Evolutionary conservation across 2,888 invertebrate species (phyloP), one percentile per base, ranked within the genome.

Genomic region (Erebia epiphron): DNA sequence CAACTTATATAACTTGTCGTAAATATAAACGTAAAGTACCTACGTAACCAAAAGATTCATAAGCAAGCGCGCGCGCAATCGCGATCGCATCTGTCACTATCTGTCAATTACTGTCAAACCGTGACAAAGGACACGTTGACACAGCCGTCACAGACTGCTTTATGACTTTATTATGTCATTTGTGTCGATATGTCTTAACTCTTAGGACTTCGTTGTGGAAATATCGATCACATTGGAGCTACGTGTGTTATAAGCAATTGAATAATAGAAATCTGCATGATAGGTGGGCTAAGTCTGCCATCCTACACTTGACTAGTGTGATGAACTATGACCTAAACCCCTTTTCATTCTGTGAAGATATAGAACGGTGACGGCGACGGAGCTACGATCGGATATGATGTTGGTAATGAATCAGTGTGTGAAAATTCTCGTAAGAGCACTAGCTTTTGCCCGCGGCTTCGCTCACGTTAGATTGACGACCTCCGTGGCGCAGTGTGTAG

Each of bases 101-200:
- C 81, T 82, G 82, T 85, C 86, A 83, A 78, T 76, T 75, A 69
- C 77, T 80, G 83, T 84, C 85, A 82, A 79, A 78, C 79, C 77
- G 71, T 84, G 86, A 86, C 86, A 86, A 83, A 88, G 82, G 85
- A 84, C 75, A 73, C 66, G 65, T 73, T 75, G 77, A 75, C 71
- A 58, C 16, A 61, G 26, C 74, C 75, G 77, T 73, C 77, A 73
- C 74, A 78, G 80, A 80, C 76, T 58, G 60, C 26, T 57, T 70
- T 74, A 76, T 76, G 75, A 75, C 71, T 69, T 75, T 73, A 75
- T 78, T 77, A 72, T 72, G 72, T 68, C 70, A 68, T 75, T 68
- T 67, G 69, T 62, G 71, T 64, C 16, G 60, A 43, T 62, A 18
- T 64, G 26, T 26, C 35, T 64, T 2, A 50, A 26, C 50, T 26